Percentiles rank a stretch among this genome's conserved stretches.
Evolutionary conservation across 2,113 vertebrate species (phyloP).

Genomic region (Cranoglanis bouderius): DNA sequence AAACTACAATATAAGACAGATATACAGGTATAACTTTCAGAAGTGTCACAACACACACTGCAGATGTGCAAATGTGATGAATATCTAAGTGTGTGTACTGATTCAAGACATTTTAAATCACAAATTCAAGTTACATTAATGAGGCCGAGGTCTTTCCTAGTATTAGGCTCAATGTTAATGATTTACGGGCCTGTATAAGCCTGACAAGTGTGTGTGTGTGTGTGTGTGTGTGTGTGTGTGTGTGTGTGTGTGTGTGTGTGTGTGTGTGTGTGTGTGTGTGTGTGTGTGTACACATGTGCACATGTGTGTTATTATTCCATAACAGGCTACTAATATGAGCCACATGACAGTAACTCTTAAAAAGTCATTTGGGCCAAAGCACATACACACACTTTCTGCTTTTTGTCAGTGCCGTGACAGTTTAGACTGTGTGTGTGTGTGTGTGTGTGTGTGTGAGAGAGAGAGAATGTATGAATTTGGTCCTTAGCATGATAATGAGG

Average conservation of each 20-base stretch:
- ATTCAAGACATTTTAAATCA: background rate
- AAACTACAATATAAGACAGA: background rate
- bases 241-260: background rate
- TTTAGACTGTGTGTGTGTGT: background rate
- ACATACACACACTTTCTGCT: background rate
- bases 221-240: conserved; percentile 18
- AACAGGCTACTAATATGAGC: conserved; percentile 74
- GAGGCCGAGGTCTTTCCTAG: background rate
- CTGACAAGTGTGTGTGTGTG: background rate
- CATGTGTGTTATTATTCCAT: conserved; percentile 64
- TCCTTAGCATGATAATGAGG: conserved; percentile 4
- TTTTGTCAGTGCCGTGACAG: background rate
- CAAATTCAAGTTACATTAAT: background rate
- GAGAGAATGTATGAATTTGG: background rate
- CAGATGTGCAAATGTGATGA: background rate
- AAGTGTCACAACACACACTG: background rate
- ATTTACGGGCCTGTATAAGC: conserved; percentile 2
- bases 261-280: background rate
- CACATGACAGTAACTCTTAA: conserved; percentile 63
- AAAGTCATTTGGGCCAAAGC: conserved; percentile 62
- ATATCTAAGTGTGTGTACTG: background rate
- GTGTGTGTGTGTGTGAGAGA: background rate
- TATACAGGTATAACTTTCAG: background rate
- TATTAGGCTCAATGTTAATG: background rate
- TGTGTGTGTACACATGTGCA: background rate